Evolutionary conservation across 2,113 vertebrate genomes (phyloP), one percentile per base, ranked within the genome.

Genomic region (Spea bombifrons): DNA sequence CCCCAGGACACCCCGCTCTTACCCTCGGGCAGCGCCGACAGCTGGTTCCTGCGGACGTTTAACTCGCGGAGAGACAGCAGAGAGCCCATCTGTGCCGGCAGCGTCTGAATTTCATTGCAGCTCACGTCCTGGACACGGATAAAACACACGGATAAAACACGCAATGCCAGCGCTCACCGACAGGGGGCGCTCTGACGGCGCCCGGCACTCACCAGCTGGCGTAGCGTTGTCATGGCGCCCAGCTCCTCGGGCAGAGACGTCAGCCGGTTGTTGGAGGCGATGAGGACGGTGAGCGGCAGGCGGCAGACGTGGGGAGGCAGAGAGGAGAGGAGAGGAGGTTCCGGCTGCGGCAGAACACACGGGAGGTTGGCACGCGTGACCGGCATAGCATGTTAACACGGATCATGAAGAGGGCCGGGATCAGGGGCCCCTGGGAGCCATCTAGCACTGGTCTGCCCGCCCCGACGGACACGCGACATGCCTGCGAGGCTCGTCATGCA

Each of bases 211-310:
- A 98, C 96, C 89, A 97, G 94, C 86, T 97, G 95, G 17, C 96
- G 90, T 16, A 98, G 94, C 75, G 90, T 89, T 71, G 87, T 85
- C 83, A 97, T 90, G 79, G 88, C 83, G 49, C 88, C 89, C 48
- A 96, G 90, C 80, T 93, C 91, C 15, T 92, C 57, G 0, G 94
- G 88, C 83, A 98, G 87, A 8, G 86, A 86, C 0, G 89, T 88
- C 85, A 98, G 90, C 86, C 94, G 96, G 93, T 97, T 97, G 90
- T 96, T 96, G 88, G 94, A 95, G 90, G 95, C 84, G 44, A 96
- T 92, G 83, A 98, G 95, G 16, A 98, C 94, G 8, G 94, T 86
- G 61, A 98, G 92, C 69, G 96, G 94, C 50, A 98, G 94, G 77
- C 93, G 92, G 76, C 95, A 98, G 75, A 98, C 90, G 47, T 94